Conservation (phyloP, 92 coral and sea anemone genomes). For the Parazoanthus swiftii region DNA sequence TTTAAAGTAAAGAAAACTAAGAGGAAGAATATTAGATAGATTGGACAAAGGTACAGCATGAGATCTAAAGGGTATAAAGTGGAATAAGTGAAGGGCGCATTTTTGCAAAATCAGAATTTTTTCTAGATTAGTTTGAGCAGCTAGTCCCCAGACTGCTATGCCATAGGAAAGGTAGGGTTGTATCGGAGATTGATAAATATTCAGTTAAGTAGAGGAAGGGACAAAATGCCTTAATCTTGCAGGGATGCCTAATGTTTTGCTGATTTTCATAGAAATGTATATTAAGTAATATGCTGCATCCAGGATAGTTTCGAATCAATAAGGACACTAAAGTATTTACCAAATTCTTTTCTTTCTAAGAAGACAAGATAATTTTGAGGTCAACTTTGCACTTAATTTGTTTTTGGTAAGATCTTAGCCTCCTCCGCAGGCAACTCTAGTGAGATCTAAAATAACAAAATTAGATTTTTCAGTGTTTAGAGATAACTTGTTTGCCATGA, state of each 20-base stretch:
- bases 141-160: conserved; percentile 16
- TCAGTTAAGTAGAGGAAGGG: conserved; percentile 11
- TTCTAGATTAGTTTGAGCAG: conserved; percentile 20
- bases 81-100: conserved; percentile 17
- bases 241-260: conserved; percentile 1
- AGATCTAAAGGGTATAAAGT: background rate
- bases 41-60: too few relatives aligned
- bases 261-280: background rate
- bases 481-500: background rate
- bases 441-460: background rate
- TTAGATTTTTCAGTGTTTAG: background rate
- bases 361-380: background rate
- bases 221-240: conserved; percentile 9
- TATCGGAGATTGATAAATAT: background rate
- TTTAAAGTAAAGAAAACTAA: conserved; percentile 2
- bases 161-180: background rate
- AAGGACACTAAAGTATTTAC: background rate
- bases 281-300: background rate
- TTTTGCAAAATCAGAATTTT: background rate
- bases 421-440: background rate
- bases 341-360: background rate
- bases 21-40: too few relatives aligned
- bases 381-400: background rate
- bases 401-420: background rate
- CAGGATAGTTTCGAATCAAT: background rate